Conservation (phyloP, 2,888 invertebrate genomes). For the Proisotoma minuta region DNA sequence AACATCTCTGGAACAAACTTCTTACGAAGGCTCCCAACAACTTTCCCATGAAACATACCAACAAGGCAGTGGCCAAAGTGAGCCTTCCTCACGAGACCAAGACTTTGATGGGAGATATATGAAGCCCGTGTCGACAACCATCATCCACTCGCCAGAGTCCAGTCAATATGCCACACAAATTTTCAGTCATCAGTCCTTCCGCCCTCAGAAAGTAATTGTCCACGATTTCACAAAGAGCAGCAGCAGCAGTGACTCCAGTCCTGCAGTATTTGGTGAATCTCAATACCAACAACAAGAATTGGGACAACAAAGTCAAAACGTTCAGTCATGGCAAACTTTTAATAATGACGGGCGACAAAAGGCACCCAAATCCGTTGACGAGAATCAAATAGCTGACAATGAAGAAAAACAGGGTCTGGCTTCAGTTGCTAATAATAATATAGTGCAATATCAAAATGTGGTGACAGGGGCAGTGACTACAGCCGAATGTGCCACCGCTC, state of each 20-base stretch:
- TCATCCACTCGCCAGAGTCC: conserved; percentile 30
- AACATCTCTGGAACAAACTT: neutral
- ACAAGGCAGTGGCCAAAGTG: neutral
- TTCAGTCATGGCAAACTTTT: conserved; percentile 9
- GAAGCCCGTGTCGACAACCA: conserved; percentile 31
- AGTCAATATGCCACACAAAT: conserved; percentile 26
- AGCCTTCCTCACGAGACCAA: neutral
- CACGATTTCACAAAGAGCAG: conserved; percentile 27
- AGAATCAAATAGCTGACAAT: conserved; percentile 13
- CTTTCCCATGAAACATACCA: neutral
- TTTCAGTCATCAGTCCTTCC: conserved; percentile 27
- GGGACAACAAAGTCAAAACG: conserved; percentile 19
- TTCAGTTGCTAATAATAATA: conserved; percentile 7
- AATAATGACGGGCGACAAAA: conserved; percentile 7
- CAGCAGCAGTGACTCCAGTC: neutral
- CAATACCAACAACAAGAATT: neutral
- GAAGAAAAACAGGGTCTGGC: conserved; percentile 7
- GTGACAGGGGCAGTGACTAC: conserved; percentile 25
- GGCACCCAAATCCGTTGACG: conserved; percentile 26
- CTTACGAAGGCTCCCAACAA: neutral
- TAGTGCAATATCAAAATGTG: conserved; percentile 22
- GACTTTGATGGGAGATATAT: neutral
- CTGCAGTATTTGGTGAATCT: neutral
- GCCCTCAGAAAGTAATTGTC: conserved; percentile 29
- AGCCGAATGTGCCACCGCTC: conserved; percentile 29